Evolutionary conservation across 2,888 invertebrate species (phyloP), one percentile per base, ranked within the genome.

Genomic region (Reticulitermes lucifugus): DNA sequence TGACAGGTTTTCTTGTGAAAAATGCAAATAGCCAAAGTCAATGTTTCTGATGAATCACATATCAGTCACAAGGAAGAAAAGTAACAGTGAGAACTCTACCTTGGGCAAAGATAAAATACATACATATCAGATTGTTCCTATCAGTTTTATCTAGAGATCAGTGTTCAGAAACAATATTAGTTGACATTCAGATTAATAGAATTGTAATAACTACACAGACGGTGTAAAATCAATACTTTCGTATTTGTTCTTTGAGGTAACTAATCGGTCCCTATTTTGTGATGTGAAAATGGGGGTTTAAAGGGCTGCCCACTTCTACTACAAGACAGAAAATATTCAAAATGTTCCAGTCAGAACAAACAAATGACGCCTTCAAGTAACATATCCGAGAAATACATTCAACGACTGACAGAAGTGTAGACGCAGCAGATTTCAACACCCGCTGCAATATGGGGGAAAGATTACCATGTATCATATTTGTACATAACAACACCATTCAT

Each of bases 91-190:
- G 43, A 77, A 81, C 35, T 60, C 25, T 35, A 81, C 51, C 7
- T 35, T 77, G 25, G 25, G 46, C 51, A 46, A 83, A 79, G 41
- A 65, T n/a, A 79, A 70, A 84, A 22, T 79, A 51, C 65, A 79
- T 84, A 84, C 84, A 84, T 84, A 84, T 84, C 84, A 84, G 79
- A 84, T 77, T 84, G 84, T 84, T 84, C 84, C 84, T 84, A 51
- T 59, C 46, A 83, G 43, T 73, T 29, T 55, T 71, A 73, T 41
- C 75, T 29, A 83, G 18, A 83, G 35, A 81, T 77, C 77, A 77
- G 22, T 46, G 41, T 46, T n/a, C 22, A 41, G 43, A 77, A 77
- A 77, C 21, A 14, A 46, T 46, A 77, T 77, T 77, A 77, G 46
- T 77, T 77, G n/a, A 77, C 46, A 77, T 10, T 14, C 14, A n/a